phyloP scores from a whole-genome alignment of 1,140 invertebrate genomes.

The roundworm (Caenorhabditis elegans) region DNA sequence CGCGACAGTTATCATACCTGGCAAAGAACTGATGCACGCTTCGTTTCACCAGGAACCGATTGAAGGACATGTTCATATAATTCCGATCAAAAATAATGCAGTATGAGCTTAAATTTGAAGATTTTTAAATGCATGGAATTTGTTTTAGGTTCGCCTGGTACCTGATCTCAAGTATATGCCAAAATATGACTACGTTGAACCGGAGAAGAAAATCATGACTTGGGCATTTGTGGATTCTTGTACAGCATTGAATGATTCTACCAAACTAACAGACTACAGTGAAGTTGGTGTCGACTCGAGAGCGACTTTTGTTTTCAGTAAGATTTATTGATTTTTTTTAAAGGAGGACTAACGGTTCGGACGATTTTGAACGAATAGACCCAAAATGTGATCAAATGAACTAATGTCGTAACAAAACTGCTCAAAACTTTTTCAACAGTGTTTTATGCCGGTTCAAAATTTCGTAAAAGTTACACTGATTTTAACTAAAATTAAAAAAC shows the following conservation, averaged over 20 bases:
- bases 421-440: too few relatives aligned
- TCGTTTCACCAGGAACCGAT: slow-evolving; percentile 38
- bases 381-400: too few relatives aligned
- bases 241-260: neutral
- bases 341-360: too few relatives aligned
- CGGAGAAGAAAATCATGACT: slow-evolving; percentile 8
- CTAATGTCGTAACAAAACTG: too few relatives aligned
- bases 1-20: slow-evolving; percentile 37
- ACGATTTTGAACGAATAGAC: too few relatives aligned
- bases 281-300: slow-evolving; percentile 26
- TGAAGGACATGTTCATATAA: slow-evolving; percentile 38
- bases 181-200: slow-evolving; percentile 27
- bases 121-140: too few relatives aligned
- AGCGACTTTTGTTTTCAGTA: slow-evolving; percentile 15
- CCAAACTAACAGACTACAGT: neutral
- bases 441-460: too few relatives aligned
- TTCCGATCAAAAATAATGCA: slow-evolving; percentile 34
- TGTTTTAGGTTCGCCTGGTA: slow-evolving; percentile 1
- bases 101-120: neutral
- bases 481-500: too few relatives aligned
- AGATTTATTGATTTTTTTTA: neutral
- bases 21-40: slow-evolving; percentile 19
- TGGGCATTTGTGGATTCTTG: slow-evolving; percentile 35
- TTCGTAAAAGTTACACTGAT: too few relatives aligned
- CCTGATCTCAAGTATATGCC: slow-evolving; percentile 30